Evolutionary conservation across 2,888 invertebrate species (phyloP), one percentile per base, ranked within the genome.

Genomic region (Parnassius glacialis): DNA sequence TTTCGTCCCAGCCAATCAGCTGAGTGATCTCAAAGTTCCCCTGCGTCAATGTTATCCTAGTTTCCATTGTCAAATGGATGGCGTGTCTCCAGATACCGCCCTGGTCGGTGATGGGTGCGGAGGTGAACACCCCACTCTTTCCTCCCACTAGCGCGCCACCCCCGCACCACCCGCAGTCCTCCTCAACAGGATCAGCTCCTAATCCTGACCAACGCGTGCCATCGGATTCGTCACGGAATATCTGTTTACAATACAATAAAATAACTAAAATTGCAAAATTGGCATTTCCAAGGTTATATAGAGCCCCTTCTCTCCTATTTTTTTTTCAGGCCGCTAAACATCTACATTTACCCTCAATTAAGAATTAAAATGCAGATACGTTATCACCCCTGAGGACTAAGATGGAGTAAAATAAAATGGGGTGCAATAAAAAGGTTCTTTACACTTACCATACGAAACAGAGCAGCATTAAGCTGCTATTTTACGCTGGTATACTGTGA

Each of bases 1-100:
- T 85, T 74, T 95, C 95, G 75, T 96, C 96, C 96, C 96, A 96
- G 0, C 95, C 95, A 9, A 95, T 83, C 34, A 96, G 92, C 75
- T 94, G 93, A 0, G 95, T 95, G 58, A 96, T 92, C 79, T 96
- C 96, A 68, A 94, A 96, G 57, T 93, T 93, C 0, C 96, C 96
- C 76, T 95, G 94, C 0, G 96, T 96, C 48, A 96, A 83, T 1
- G 90, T 81, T 0, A 82, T 81, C n/a, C 79, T 70, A 3, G 69
- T 68, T 45, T 84, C 87, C 1, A 69, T 73, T 0, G 80, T 77
- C 34, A 90, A 67, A 7, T 77, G 67, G 12, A 87, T 75, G 0
- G 87, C 85, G 65, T 90, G 90, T 0, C 90, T 65, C 90, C 92
- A 94, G 11, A 83, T 76, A 12, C 93, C 93, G 3, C 87, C 85